Percentiles rank a stretch among this genome's conserved stretches.
Evolutionary conservation across 2,797 vertebrate species (phyloP).

Genomic region (Diplodus sargus): DNA sequence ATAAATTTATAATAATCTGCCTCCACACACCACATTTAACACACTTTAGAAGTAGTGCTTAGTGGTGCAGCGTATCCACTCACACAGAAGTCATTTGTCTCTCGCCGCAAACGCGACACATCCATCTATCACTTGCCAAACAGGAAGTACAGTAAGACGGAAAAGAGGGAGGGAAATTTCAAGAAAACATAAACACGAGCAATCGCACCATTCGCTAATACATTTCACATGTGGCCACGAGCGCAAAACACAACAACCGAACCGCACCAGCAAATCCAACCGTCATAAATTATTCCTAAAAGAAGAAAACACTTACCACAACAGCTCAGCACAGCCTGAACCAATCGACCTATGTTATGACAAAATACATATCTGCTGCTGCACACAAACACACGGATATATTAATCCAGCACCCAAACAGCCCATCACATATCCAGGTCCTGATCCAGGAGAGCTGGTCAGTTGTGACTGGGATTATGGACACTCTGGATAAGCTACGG

Average conservation of each 20-base stretch:
- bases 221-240: constrained; percentile 44
- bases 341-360: not conserved
- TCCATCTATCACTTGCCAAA: constrained; percentile 54
- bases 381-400: constrained; percentile 4
- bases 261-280: constrained; percentile 29
- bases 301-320: constrained; percentile 36
- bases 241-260: constrained; percentile 39
- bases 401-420: constrained; percentile 19
- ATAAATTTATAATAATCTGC: constrained; percentile 9
- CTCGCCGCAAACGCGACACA: constrained; percentile 37
- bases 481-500: constrained; percentile 63
- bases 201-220: constrained; percentile 38
- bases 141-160: constrained; percentile 41
- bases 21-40: constrained; percentile 1
- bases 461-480: constrained; percentile 66
- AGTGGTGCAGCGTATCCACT: constrained; percentile 13
- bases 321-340: constrained; percentile 28
- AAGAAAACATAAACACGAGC: constrained; percentile 43
- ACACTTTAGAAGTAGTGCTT: constrained; percentile 20
- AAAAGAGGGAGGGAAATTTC: constrained; percentile 18
- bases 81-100: constrained; percentile 50
- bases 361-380: constrained; percentile 1
- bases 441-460: constrained; percentile 54
- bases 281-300: constrained; percentile 32
- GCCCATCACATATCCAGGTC: constrained; percentile 28